A percentile compares a stretch with the other conserved stretches of the same genome.
Conservation (phyloP, 2,113 vertebrate species). For the Dasypus novemcinctus region DNA sequence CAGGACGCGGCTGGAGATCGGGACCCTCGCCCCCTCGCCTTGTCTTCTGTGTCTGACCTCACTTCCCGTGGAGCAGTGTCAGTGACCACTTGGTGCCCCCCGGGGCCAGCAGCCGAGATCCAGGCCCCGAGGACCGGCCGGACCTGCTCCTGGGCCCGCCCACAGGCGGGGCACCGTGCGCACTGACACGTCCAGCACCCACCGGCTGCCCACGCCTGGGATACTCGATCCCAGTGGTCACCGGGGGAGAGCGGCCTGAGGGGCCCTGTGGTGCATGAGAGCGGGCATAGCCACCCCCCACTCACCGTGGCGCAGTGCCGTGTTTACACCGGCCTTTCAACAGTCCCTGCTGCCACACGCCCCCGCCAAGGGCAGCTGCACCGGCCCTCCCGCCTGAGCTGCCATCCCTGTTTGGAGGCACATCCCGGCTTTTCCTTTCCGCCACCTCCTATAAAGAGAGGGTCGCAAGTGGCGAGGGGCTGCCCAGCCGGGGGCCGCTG, state of each 20-base stretch:
- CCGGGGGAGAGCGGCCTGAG: not conserved
- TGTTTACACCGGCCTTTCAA: slow-evolving; percentile 77
- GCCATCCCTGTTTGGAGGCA: slow-evolving; percentile 82
- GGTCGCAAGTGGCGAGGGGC: slow-evolving; percentile 73
- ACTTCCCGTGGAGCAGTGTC: not conserved
- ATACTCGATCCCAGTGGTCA: not conserved
- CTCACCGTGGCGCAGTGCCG: slow-evolving; percentile 53
- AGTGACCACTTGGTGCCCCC: not conserved
- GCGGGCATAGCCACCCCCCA: not conserved
- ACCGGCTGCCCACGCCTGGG: not conserved
- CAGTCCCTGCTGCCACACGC: slow-evolving; percentile 70
- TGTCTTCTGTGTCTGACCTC: not conserved
- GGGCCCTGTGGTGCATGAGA: not conserved
- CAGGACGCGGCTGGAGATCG: too few relatives aligned
- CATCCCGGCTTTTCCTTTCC: slow-evolving; percentile 80
- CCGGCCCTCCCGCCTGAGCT: slow-evolving; percentile 83
- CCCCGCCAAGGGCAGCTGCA: slow-evolving; percentile 77
- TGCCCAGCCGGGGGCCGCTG: slow-evolving; percentile 71
- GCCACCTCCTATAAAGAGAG: slow-evolving; percentile 65
- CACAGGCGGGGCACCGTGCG: not conserved
- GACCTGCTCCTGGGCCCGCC: not conserved
- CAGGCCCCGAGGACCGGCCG: too few relatives aligned
- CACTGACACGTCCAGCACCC: too few relatives aligned
- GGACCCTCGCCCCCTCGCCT: too few relatives aligned
- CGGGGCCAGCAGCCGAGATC: not conserved